Evolutionary conservation across 2,797 vertebrate genomes (phyloP).

Genomic region (Graptemys geographica): DNA sequence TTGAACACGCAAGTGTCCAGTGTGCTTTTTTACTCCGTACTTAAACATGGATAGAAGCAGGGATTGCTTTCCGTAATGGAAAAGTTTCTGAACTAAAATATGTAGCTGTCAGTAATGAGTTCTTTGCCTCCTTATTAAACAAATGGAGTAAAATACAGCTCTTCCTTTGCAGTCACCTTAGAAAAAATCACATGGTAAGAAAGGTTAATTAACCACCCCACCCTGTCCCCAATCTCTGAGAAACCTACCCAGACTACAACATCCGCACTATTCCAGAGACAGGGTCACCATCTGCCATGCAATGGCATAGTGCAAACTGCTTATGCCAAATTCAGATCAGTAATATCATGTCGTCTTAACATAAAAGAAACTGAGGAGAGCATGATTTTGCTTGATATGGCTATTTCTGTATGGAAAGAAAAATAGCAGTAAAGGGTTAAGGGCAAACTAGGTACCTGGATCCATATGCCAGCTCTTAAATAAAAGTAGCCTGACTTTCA

Average conservation of each 20-base stretch:
- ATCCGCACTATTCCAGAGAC: not conserved
- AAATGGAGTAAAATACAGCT: not conserved
- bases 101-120: not conserved
- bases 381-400: not conserved
- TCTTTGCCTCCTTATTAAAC: not conserved
- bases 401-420: not conserved
- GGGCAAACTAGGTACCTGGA: not conserved
- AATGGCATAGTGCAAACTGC: not conserved
- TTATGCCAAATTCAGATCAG: not conserved
- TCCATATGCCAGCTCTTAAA: not conserved
- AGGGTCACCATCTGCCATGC: slow-evolving; percentile 47
- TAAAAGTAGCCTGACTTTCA: not conserved
- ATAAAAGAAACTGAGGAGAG: not conserved
- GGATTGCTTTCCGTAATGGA: not conserved
- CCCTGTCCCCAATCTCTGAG: not conserved
- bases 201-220: not conserved
- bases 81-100: not conserved
- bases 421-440: not conserved
- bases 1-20: rapidly evolving
- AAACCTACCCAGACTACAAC: slow-evolving; percentile 25
- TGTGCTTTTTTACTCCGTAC: not conserved
- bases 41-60: not conserved
- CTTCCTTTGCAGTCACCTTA: not conserved
- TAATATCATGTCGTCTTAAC: not conserved
- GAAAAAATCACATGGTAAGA: not conserved